These are phyloP conservation scores for Hydropotes inermis DNA, from an alignment of 2,113 vertebrate species.

Conservation along the genomic window DNA sequence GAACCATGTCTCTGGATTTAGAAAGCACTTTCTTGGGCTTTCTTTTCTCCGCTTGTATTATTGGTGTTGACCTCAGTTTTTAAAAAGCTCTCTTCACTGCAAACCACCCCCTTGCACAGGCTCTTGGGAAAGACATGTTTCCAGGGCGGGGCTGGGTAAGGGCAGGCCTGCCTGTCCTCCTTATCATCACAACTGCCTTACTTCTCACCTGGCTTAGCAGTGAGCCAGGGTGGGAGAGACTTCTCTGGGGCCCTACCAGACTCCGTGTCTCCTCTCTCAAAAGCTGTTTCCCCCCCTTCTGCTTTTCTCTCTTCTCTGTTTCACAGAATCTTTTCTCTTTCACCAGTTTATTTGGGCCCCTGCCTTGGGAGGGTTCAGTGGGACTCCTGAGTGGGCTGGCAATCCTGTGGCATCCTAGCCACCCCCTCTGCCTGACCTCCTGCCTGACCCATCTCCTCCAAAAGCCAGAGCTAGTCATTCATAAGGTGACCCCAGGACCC, in stretches of 20 bases:
- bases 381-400: neutral
- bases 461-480: neutral
- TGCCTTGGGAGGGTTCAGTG: neutral
- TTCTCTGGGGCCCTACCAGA: neutral
- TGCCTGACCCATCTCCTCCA: neutral
- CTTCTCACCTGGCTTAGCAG: neutral
- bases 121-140: neutral
- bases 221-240: neutral
- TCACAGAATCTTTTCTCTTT: neutral
- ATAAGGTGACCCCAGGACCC: neutral
- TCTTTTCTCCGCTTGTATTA: neutral
- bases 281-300: neutral
- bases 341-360: neutral
- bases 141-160: neutral
- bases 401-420: neutral
- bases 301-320: neutral
- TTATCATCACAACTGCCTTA: rapidly evolving
- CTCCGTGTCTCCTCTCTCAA: neutral
- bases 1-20: neutral
- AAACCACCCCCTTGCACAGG: neutral
- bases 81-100: neutral
- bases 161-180: neutral
- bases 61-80: neutral
- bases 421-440: rapidly evolving
- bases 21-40: neutral